Conservation (phyloP, 2,888 invertebrate genomes). For the Callimorpha dominula region DNA sequence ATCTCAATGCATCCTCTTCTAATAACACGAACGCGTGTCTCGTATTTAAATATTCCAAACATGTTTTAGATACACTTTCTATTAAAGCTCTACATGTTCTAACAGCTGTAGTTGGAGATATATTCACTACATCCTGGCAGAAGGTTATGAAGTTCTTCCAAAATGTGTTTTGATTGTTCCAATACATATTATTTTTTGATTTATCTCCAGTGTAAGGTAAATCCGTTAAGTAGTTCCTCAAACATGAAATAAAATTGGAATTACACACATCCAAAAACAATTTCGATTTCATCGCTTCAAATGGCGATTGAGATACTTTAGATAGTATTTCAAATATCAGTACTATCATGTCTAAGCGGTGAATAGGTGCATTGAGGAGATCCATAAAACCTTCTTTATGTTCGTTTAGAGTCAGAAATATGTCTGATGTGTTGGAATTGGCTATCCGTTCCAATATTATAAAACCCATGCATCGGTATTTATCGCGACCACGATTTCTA, state of each 20-base stretch:
- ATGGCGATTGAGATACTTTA: conserved; percentile 70
- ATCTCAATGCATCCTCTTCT: conserved; percentile 53
- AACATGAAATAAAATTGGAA: conserved; percentile 64
- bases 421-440: conserved; percentile 63
- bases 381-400: conserved; percentile 66
- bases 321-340: conserved; percentile 73
- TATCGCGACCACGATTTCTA: not conserved
- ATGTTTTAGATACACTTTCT: conserved; percentile 62
- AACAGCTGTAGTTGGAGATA: conserved; percentile 69
- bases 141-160: conserved; percentile 71
- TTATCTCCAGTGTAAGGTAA: conserved; percentile 62
- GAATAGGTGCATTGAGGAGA: conserved; percentile 62
- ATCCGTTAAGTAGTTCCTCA: conserved; percentile 70
- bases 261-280: conserved; percentile 71
- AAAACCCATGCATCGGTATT: conserved; percentile 53
- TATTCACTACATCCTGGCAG: conserved; percentile 68
- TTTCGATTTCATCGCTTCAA: conserved; percentile 67
- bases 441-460: conserved; percentile 67
- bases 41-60: conserved; percentile 63
- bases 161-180: conserved; percentile 70
- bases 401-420: conserved; percentile 65
- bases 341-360: conserved; percentile 67
- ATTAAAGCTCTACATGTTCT: conserved; percentile 70
- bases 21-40: conserved; percentile 61
- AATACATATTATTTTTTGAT: conserved; percentile 60